Base-by-base conservation (phyloP, 2,797 vertebrate species). In the Harpagifer antarcticus region DNA sequence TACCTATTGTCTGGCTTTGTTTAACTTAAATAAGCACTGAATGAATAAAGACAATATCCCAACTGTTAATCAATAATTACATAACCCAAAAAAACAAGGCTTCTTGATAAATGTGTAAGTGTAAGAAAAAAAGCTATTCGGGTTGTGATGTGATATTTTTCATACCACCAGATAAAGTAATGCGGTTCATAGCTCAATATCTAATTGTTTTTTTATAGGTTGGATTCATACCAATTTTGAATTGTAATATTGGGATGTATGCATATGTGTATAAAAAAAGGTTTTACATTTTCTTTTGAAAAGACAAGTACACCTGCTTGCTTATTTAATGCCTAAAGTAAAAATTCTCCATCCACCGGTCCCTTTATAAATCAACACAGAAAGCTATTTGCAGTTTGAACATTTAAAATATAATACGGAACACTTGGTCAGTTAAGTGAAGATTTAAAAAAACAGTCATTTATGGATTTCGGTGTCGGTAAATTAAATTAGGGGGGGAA, bases 251-350 rank as follows among this genome's bases (percentile, higher is more conserved):
- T 65, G 3, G 12, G 27, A 17, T 37, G 17, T 61, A 31, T 11
- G 14, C 1, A 5, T 53, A 9, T 15, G 9, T 48, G 1, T 20
- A 16, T 8, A 23, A 15, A 27, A 27, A 27, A 27, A 3, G 23
- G 3, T 27, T 27, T 27, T 27, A 27, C 23, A 27, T 27, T 27
- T 27, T 27, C 23, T 50, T 58, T 13, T 59, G 8, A 9, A 3
- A 77, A 9, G 37, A n/a, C 59, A 31, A 52, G 20, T 59, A 50
- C 23, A 65, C n/a, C 20, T 52, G 10, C 4, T 10, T 14, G 12
- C 10, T 37, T 59, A 37, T 73, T 76, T 71, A 1, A 37, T 65
- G 47, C 37, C 61, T 31, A 66, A 60, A 66, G 9, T 47, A 43
- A 1, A 74, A 61, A 33, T 7, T 44, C 15, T 68, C 47, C 12